These are phyloP conservation scores for Alectoris magna DNA, from an alignment of 2,797 vertebrate genomes.

Conservation along the genomic window DNA sequence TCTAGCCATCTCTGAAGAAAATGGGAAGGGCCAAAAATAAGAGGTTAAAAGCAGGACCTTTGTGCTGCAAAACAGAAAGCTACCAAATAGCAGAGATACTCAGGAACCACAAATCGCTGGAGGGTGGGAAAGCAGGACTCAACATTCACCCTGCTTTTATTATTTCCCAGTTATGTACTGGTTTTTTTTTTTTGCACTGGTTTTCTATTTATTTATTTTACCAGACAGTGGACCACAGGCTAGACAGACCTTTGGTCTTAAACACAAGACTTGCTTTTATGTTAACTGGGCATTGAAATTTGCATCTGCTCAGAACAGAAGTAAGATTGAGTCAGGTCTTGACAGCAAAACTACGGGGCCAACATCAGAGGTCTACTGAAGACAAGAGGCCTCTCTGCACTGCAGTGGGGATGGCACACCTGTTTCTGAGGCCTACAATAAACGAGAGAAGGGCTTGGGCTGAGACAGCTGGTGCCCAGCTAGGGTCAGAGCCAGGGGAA, in stretches of 20 bases:
- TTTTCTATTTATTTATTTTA: too few species aligned
- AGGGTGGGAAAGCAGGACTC: not conserved
- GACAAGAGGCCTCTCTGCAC: not conserved
- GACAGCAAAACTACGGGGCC: not conserved
- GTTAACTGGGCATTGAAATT: not conserved
- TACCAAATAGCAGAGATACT: not conserved
- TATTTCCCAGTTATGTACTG: not conserved
- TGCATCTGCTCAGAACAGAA: not conserved
- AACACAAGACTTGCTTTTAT: not conserved
- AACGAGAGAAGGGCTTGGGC: not conserved
- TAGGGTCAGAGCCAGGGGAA: not conserved
- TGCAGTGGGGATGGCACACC: not conserved
- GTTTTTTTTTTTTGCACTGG: not conserved
- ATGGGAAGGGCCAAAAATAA: not conserved
- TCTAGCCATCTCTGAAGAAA: not conserved
- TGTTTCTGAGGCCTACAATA: not conserved
- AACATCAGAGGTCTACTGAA: not conserved
- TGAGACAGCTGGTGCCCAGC: rapidly evolving
- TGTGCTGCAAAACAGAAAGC: not conserved
- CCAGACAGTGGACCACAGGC: not conserved
- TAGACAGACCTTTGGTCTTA: not conserved
- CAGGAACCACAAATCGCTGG: not conserved
- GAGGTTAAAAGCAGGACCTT: not conserved
- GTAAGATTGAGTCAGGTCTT: not conserved
- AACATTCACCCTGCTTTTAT: rapidly evolving